These are phyloP conservation scores for Sphenodon punctatus DNA, from an alignment of 2,797 vertebrate genomes.

Conservation along the genomic window DNA sequence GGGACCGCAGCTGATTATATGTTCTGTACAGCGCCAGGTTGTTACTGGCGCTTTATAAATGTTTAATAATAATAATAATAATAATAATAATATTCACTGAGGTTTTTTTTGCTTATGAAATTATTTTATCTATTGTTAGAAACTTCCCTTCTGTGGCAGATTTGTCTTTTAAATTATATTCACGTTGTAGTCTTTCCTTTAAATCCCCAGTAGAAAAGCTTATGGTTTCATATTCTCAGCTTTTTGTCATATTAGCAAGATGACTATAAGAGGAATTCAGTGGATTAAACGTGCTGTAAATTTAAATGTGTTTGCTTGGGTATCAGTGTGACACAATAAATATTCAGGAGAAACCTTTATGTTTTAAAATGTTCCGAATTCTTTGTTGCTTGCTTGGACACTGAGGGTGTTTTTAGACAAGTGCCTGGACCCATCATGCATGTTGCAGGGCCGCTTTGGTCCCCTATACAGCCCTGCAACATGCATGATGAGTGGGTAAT, in stretches of 20 bases:
- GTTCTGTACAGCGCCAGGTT: too few species aligned
- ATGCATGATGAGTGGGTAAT: too few species aligned
- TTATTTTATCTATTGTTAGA: background rate
- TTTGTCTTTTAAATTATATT: background rate
- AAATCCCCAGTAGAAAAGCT: background rate
- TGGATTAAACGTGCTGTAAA: background rate
- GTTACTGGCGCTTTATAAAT: too few species aligned
- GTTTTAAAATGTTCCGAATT: too few species aligned
- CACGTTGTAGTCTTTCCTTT: background rate
- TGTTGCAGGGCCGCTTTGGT: too few species aligned
- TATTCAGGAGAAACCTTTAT: background rate
- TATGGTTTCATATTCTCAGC: conserved; percentile 3
- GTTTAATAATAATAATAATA: too few species aligned
- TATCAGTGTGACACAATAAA: background rate
- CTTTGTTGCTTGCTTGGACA: too few species aligned
- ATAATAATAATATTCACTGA: too few species aligned
- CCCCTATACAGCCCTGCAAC: too few species aligned
- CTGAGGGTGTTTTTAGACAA: too few species aligned
- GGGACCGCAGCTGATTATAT: too few species aligned
- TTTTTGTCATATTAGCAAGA: background rate
- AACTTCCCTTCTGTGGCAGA: background rate
- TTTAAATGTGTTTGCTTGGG: background rate
- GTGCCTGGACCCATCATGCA: too few species aligned
- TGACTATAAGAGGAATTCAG: background rate
- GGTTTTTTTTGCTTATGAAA: background rate